phyloP scores from a whole-genome alignment of 2,797 vertebrate genomes.

The Lepus oiostolus region DNA sequence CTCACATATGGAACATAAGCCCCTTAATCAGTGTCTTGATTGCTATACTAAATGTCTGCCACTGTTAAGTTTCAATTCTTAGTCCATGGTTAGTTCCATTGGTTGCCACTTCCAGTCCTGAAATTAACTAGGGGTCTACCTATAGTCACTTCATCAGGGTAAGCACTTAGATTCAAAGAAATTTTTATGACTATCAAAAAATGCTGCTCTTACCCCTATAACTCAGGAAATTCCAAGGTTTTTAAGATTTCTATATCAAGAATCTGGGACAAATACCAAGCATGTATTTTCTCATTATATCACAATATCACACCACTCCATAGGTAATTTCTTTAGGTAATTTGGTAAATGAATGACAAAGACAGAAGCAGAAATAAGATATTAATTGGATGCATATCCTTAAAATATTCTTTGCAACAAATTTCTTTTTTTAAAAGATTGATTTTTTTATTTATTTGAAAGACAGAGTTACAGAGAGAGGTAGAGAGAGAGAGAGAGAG shows the following conservation, averaged over 20 bases:
- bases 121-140: background rate
- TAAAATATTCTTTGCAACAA: background rate
- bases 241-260: background rate
- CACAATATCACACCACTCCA: background rate
- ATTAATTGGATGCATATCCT: background rate
- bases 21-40: too few species aligned
- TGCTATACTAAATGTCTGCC: too few species aligned
- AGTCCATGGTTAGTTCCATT: too few species aligned
- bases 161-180: background rate
- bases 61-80: background rate
- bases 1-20: too few species aligned
- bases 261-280: background rate
- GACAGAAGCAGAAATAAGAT: background rate
- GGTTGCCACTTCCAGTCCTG: too few species aligned
- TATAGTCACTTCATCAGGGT: background rate
- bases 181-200: background rate
- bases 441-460: too few species aligned
- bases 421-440: background rate
- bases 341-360: background rate
- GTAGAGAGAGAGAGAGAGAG: too few species aligned
- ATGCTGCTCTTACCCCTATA: background rate
- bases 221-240: background rate
- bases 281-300: background rate
- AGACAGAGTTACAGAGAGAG: too few species aligned
- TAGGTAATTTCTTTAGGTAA: background rate